Evolutionary conservation across 2,888 invertebrate genomes (phyloP).

Genomic region (Harpalus rubripes): DNA sequence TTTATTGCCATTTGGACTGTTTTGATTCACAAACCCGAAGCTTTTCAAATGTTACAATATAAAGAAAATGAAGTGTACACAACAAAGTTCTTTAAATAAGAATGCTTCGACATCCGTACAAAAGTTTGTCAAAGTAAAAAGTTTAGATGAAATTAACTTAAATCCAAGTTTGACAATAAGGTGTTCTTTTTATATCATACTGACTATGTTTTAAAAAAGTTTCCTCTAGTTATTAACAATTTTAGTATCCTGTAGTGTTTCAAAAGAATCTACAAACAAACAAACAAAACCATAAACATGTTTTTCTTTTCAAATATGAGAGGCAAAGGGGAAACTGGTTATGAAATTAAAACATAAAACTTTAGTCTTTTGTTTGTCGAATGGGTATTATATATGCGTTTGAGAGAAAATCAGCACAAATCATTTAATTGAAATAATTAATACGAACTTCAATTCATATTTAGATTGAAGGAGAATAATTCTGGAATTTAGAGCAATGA

Average conservation of each 20-base stretch:
- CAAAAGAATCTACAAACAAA: neutral
- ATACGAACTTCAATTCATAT: too few species aligned
- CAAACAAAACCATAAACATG: neutral
- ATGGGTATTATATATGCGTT: too few species aligned
- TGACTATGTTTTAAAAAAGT: neutral
- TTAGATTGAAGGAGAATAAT: too few species aligned
- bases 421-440: too few species aligned
- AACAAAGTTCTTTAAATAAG: neutral
- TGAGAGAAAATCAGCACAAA: too few species aligned
- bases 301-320: neutral
- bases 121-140: neutral
- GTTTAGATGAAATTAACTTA: neutral
- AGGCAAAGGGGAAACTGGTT: too few species aligned
- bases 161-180: neutral
- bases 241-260: neutral
- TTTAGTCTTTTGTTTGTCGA: too few species aligned
- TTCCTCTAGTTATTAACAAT: neutral
- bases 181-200: neutral
- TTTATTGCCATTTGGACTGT: too few species aligned
- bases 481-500: too few species aligned
- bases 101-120: neutral
- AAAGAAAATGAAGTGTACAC: neutral
- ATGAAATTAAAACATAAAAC: too few species aligned
- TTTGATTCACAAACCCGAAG: too few species aligned
- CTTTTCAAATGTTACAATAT: neutral